These are phyloP conservation scores for Criorhina ranunculi DNA, from an alignment of 2,888 invertebrate genomes.

Conservation along the genomic window DNA sequence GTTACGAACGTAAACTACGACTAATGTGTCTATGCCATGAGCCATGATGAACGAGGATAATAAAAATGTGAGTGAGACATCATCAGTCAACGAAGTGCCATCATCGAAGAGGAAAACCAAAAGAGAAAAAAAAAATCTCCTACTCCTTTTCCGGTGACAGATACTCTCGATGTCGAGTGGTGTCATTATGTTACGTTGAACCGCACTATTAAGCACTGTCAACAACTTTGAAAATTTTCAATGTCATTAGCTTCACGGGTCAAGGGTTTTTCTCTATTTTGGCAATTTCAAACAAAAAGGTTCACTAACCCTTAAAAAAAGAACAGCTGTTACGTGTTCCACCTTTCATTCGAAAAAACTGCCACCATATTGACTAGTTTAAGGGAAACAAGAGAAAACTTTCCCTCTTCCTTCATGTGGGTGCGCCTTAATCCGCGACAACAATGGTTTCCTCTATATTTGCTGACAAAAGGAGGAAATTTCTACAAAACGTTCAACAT, in stretches of 20 bases:
- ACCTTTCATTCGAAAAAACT: neutral
- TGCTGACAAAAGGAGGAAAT: slow-evolving; percentile 45
- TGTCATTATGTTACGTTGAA: slow-evolving; percentile 16
- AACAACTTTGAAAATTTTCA: slow-evolving; percentile 42
- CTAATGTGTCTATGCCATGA: slow-evolving; percentile 25
- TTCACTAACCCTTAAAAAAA: neutral
- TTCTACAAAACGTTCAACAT: slow-evolving; percentile 35
- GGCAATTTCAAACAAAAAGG: slow-evolving; percentile 12
- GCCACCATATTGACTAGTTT: slow-evolving; percentile 24
- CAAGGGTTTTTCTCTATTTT: slow-evolving; percentile 32
- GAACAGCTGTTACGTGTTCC: slow-evolving; percentile 42
- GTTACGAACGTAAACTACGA: slow-evolving; percentile 10
- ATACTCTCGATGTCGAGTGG: slow-evolving; percentile 2
- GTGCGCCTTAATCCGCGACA: slow-evolving; percentile 36
- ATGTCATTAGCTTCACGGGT: slow-evolving; percentile 59
- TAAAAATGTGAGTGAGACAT: slow-evolving; percentile 62
- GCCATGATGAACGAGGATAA: slow-evolving; percentile 40
- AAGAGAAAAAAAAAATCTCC: neutral
- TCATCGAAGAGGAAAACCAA: slow-evolving; percentile 38
- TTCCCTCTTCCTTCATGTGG: slow-evolving; percentile 11
- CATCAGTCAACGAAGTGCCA: slow-evolving; percentile 62
- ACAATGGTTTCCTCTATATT: slow-evolving; percentile 26
- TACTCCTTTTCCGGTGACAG: neutral
- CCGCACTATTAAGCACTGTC: slow-evolving; percentile 36
- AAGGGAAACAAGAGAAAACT: neutral